Conservation (phyloP, 2,797 vertebrate species). For the Pristis pectinata region DNA sequence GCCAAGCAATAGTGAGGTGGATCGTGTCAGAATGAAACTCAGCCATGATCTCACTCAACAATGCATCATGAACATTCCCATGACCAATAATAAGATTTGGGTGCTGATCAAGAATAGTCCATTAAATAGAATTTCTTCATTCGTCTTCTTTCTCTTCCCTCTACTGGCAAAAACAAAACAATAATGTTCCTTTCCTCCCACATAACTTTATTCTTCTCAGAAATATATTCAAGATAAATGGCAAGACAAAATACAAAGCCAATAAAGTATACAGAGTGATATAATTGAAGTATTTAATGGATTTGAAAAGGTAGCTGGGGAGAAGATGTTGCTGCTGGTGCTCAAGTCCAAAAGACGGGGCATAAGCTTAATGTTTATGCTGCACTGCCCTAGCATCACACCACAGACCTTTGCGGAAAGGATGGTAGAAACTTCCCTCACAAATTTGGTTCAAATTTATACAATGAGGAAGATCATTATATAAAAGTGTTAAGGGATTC, state of each 20-base stretch:
- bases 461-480: not conserved
- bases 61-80: not conserved
- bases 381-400: not conserved
- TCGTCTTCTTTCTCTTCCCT: not conserved
- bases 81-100: not conserved
- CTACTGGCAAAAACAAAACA: not conserved
- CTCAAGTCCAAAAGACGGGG: not conserved
- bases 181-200: not conserved
- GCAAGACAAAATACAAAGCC: not conserved
- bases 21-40: not conserved
- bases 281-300: not conserved
- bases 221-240: not conserved
- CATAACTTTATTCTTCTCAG: not conserved
- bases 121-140: not conserved
- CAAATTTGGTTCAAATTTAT: not conserved
- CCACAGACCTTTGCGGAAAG: not conserved
- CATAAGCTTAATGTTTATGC: not conserved
- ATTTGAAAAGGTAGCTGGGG: not conserved
- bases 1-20: not conserved
- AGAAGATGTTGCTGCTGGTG: not conserved
- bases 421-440: not conserved
- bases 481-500: not conserved
- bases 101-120: not conserved
- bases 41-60: not conserved
- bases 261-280: not conserved